phyloP scores from a whole-genome alignment of 2,797 vertebrate genomes.

The Anabas testudineus region DNA sequence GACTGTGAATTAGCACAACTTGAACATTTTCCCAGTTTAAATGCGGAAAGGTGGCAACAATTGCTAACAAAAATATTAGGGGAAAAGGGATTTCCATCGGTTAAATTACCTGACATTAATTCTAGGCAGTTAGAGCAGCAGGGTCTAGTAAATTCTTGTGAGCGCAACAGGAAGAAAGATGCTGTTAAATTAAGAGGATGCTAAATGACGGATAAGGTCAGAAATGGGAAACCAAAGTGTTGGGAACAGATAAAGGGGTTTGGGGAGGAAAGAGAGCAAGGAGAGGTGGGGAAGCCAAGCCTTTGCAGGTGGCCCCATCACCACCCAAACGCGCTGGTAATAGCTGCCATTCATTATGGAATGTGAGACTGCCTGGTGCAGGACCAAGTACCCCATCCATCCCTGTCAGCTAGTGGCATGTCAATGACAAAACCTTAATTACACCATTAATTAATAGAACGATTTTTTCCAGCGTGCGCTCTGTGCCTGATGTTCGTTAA shows the following conservation, averaged over 20 bases:
- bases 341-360: constrained; percentile 97
- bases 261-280: constrained; percentile 52
- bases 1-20: constrained; percentile 30
- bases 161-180: constrained; percentile 48
- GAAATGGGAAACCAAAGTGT: constrained; percentile 67
- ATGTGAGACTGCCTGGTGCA: constrained; percentile 83
- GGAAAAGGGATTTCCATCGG: constrained; percentile 79
- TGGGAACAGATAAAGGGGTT: constrained; percentile 71
- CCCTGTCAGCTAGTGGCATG: constrained; percentile 95
- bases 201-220: constrained; percentile 72
- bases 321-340: constrained; percentile 91
- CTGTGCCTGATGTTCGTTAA: constrained; percentile 92
- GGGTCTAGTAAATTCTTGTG: constrained; percentile 52
- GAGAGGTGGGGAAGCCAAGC: constrained; percentile 82
- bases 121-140: constrained; percentile 65
- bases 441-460: constrained; percentile 99
- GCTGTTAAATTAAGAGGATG: constrained; percentile 67
- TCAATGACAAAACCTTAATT: constrained; percentile 99
- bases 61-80: constrained; percentile 49
- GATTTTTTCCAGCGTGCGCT: constrained; percentile 91
- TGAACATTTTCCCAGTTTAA: constrained; percentile 21
- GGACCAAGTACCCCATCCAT: constrained; percentile 91
- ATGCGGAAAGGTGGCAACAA: constrained; percentile 48
- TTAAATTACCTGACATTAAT: constrained; percentile 84
- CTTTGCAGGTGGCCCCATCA: constrained; percentile 93